phyloP scores from a whole-genome alignment of 1,140 invertebrate genomes.

The Anoplolepis gracilipes region DNA sequence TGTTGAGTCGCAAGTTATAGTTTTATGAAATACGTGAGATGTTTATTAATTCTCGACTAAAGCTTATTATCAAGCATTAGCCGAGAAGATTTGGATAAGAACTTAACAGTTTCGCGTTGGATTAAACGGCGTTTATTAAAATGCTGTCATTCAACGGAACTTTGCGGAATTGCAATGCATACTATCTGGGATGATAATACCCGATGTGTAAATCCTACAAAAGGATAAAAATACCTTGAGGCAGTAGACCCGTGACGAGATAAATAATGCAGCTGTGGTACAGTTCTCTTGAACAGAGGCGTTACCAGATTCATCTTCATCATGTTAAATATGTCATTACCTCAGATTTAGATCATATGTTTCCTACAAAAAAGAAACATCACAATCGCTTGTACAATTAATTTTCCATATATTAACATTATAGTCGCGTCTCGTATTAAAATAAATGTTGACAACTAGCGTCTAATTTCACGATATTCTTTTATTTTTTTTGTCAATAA shows the following conservation, averaged over 20 bases:
- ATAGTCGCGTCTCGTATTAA: neutral
- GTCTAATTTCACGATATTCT: slow-evolving; percentile 25
- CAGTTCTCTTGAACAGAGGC: slow-evolving; percentile 20
- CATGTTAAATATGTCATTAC: neutral
- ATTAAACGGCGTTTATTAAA: slow-evolving; percentile 45
- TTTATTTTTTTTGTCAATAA: neutral
- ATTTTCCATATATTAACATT: neutral
- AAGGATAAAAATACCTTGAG: slow-evolving; percentile 12
- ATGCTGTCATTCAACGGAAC: neutral
- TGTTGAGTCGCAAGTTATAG: neutral
- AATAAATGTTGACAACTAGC: neutral
- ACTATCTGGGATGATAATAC: neutral
- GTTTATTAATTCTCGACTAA: slow-evolving; percentile 34
- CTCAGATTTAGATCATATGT: slow-evolving; percentile 3
- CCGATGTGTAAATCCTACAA: neutral
- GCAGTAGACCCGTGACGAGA: slow-evolving; percentile 19
- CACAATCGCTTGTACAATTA: neutral
- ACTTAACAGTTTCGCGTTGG: slow-evolving; percentile 9
- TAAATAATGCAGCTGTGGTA: neutral
- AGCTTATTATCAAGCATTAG: slow-evolving; percentile 32
- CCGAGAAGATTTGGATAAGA: slow-evolving; percentile 26
- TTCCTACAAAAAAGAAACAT: slow-evolving; percentile 17
- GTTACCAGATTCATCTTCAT: slow-evolving; percentile 23
- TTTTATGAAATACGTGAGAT: slow-evolving; percentile 29
- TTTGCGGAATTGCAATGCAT: neutral